Base-by-base conservation (phyloP, 2,113 vertebrate genomes). In the Phasianus colchicus region DNA sequence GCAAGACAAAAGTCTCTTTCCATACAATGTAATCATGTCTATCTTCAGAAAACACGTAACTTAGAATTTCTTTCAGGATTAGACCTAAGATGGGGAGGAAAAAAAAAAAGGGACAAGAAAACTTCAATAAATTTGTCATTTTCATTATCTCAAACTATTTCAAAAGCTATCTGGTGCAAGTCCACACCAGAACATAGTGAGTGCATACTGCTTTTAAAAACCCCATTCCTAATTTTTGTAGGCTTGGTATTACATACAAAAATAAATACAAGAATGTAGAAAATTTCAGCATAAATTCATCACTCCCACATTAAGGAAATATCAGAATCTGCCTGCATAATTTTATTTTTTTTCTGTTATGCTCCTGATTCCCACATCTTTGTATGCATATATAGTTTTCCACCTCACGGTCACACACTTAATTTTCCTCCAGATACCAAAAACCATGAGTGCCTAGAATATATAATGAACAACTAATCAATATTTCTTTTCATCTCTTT, bases 401-500 rank as follows among this genome's bases (percentile, higher is more conserved):
- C 82, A 65, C 60, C 85, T 42, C 52, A 55, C 11, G 10, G 66
- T 79, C 71, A 82, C 66, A 79, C 60, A 75, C 21, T 67, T 74
- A 1, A 14, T 91, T 91, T 92, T 82, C 74, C 71, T 75, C 67
- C 42, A 63, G 73, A 86, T 91, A 40, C 15, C 61, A 65, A 91
- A 91, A 87, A 82, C 74, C 70, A 45, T 45, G 61, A 60, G 47
- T 82, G 66, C 18, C 32, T 54, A 85, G 88, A 96, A 93, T 75
- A 87, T 29, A 21, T 38, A 89, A 87, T 38, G 57, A 87, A 75
- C 18, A 64, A 30, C 10, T 36, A 63, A 64, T 79, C 78, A 91
- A 87, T 85, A 91, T 60, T 72, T 63, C 38, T 87, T 93, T 85
- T 91, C 52, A 82, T 94, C 57, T 87, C 61, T 85, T 93, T 57